Evolutionary conservation across 2,113 vertebrate genomes (phyloP).

Genomic region (Cynocephalus volans): DNA sequence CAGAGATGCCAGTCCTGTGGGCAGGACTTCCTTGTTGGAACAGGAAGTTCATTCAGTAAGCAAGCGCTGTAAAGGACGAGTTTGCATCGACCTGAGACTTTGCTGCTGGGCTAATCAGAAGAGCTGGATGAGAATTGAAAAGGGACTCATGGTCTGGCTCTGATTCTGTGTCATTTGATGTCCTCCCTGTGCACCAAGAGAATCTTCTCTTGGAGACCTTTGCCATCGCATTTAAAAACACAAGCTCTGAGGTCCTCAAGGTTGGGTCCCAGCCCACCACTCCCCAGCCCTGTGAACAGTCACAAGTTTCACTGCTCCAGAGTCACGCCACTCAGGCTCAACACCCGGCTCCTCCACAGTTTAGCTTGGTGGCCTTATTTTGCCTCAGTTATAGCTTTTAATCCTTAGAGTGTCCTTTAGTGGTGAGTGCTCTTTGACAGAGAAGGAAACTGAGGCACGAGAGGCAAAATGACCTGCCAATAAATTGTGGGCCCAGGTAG

Average conservation of each 20-base stretch:
- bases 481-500: not conserved
- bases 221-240: not conserved
- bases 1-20: not conserved
- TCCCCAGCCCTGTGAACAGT: accelerated
- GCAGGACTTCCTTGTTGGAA: not conserved
- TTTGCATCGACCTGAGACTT: not conserved
- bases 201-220: not conserved
- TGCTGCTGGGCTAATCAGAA: not conserved
- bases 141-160: not conserved
- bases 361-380: not conserved
- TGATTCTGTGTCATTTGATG: accelerated
- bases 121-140: not conserved
- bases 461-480: not conserved
- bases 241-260: not conserved
- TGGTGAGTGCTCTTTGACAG: not conserved
- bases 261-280: not conserved
- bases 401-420: not conserved
- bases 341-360: accelerated
- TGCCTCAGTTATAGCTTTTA: not conserved
- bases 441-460: not conserved
- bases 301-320: not conserved
- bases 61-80: not conserved
- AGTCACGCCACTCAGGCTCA: accelerated
- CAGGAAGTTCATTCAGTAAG: not conserved
- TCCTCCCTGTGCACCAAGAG: not conserved